Base-by-base conservation (phyloP, 2,888 invertebrate species). In the Trissolcus brochymenae region DNA sequence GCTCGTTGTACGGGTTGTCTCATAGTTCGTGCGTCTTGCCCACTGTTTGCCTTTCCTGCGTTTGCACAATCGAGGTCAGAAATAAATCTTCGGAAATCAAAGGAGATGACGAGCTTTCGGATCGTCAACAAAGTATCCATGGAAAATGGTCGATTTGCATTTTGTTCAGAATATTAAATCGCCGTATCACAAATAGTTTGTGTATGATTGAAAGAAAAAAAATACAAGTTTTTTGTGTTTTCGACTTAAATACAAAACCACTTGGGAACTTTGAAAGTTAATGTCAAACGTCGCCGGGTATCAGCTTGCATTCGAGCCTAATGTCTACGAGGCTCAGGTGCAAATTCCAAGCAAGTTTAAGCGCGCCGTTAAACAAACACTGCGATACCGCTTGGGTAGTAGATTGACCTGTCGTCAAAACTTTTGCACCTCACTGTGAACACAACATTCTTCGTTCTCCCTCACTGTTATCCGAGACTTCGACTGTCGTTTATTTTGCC, bases 361-460 rank as follows among this genome's bases (percentile, higher is more conserved):
- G 51, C 53, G 51, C 16, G 46, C 70, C 65, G 56, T 70, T 70
- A 76, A 56, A 70, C 61, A 60, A 70, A 56, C 19, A 43, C 35
- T 11, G 17, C 53, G 49, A 55, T 60, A 35, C 19, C 19, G 17
- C 51, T 29, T 14, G 56, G 56, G 17, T 21, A 46, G 54, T 70
- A 40, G 68, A 70, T 64, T 65, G 76, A 76, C 70, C 76, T 70
- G 70, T 76, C 76, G 59, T 70, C 70, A 60, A 64, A n/a, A 57
- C 57, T 35, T 35, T 35, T 35, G 35, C 35, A 35, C 35, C 35
- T 35, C 35, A 9, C 35, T 11, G 35, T 11, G 21, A 59, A 40
- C 17, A 19, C 40, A 14, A n/a, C 9, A 6, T 9, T 29, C 51
- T 62, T 41, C 11, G 35, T 35, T 35, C 35, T 35, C 1, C 65